Evolutionary conservation across 23 tunicate species (phyloP).

Genomic region (Oikopleura dioica): DNA sequence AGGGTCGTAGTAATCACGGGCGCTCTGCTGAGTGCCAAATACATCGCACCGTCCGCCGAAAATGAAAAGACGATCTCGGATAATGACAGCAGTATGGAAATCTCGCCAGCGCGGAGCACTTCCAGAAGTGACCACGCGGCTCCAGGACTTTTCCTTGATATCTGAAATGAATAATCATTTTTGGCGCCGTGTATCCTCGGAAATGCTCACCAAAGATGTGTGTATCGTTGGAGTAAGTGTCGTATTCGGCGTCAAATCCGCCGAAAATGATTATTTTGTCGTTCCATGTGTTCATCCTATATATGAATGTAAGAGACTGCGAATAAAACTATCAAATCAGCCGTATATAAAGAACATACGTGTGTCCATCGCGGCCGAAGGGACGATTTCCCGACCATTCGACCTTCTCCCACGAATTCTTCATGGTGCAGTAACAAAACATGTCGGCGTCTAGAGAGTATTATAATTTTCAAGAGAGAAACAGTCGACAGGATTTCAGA

Average conservation of each 20-base stretch:
- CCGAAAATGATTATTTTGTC: neutral
- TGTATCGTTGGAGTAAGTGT: neutral
- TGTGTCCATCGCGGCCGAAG: conserved; percentile 4
- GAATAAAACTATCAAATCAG: too few species aligned
- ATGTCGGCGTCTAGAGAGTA: conserved; percentile 10
- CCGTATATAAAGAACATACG: too few species aligned
- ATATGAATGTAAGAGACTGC: too few species aligned
- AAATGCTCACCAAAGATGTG: too few species aligned
- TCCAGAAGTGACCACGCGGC: neutral
- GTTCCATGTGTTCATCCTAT: neutral
- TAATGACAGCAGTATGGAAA: neutral
- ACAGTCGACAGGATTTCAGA: too few species aligned
- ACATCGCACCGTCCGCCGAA: conserved; percentile 1
- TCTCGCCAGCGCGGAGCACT: neutral
- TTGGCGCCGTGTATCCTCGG: too few species aligned
- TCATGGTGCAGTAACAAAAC: neutral
- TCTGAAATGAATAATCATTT: too few species aligned
- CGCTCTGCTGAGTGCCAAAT: neutral
- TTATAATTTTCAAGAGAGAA: too few species aligned
- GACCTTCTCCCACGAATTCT: neutral
- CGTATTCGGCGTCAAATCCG: conserved; percentile 7
- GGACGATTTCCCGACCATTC: neutral
- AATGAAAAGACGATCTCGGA: neutral
- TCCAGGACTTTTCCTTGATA: neutral
- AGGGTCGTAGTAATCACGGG: neutral